Percentiles rank a stretch among this genome's conserved stretches.
Evolutionary conservation across 2,797 vertebrate genomes (phyloP).

Genomic region (Antennarius maculatus): DNA sequence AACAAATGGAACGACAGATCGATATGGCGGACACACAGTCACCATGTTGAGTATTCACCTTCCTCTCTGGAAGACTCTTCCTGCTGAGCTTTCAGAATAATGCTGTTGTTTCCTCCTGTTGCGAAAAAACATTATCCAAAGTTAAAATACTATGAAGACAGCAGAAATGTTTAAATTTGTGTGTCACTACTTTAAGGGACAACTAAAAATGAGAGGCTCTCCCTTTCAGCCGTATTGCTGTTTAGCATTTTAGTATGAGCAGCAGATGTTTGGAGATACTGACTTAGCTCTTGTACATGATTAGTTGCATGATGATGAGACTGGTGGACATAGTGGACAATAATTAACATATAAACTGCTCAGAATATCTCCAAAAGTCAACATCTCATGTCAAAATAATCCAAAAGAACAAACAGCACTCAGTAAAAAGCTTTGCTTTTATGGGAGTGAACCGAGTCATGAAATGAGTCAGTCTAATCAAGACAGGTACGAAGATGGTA

Average conservation of each 20-base stretch:
- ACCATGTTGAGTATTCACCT: slow-evolving; percentile 38
- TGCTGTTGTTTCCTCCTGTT: slow-evolving; percentile 64
- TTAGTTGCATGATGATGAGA: no score
- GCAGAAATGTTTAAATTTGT: background rate
- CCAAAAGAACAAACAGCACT: no score
- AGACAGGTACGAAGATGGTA: slow-evolving; percentile 7
- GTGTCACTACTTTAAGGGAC: background rate
- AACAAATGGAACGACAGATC: background rate
- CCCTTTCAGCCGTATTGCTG: no score
- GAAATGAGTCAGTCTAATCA: background rate
- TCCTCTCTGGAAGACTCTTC: slow-evolving; percentile 35
- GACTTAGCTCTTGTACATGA: no score
- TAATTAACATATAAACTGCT: no score
- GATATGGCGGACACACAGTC: background rate
- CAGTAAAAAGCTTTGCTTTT: no score
- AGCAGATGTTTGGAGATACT: no score
- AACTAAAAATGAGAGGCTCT: no score
- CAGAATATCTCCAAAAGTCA: no score
- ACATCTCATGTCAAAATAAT: no score
- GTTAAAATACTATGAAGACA: background rate
- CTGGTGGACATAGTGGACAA: no score
- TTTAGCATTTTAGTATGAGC: no score
- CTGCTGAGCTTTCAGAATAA: slow-evolving; percentile 48
- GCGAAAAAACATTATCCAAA: slow-evolving; percentile 33
- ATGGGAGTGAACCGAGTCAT: background rate